Base-by-base conservation (phyloP, 2,888 invertebrate species). In the Calliopum simillimum region DNA sequence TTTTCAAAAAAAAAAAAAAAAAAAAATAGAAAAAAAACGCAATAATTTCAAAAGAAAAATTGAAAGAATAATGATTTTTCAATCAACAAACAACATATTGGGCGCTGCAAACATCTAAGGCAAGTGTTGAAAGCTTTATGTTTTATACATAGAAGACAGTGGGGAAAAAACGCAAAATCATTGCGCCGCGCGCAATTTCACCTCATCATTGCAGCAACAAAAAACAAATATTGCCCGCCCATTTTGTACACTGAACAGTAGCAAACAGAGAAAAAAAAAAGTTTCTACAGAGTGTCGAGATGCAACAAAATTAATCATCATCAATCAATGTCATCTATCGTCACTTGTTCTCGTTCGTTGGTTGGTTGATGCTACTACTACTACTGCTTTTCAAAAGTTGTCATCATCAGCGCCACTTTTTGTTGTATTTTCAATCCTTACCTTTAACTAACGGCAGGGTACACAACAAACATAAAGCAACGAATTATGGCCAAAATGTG, bases 231-330 rank as follows among this genome's bases (percentile, higher is more conserved):
- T n/a, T n/a, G 8, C 33, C 33, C 8, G 33, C 33, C 33, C 33
- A 33, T 33, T 33, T 33, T 33, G 1, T 33, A 33, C 33, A 33
- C 33, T 33, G 33, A 8, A 33, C 13, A 49, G 12, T 16, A 47
- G 47, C 8, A 11, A 16, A 46, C 33, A 1, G 11, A 16, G 16
- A 63, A 23, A n/a, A 4, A 62, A 16, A 8, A 14, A 23, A 49
- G 41, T 41, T 43, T 47, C n/a, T 13, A 14, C 4, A 16, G 13
- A 41, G 56, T 66, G 69, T 69, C 59, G 51, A 78, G 80, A 79
- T 81, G 82, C 83, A 83, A 83, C 82, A 82, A 82, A 80, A 84
- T 85, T 84, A 84, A 84, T 85, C 84, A 85, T 85, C 85, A 84
- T 84, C 84, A 85, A 84, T 84, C 84, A 84, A 82, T 84, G 85